Base-by-base conservation (phyloP, 2,797 vertebrate species). In the Diplodus sargus region DNA sequence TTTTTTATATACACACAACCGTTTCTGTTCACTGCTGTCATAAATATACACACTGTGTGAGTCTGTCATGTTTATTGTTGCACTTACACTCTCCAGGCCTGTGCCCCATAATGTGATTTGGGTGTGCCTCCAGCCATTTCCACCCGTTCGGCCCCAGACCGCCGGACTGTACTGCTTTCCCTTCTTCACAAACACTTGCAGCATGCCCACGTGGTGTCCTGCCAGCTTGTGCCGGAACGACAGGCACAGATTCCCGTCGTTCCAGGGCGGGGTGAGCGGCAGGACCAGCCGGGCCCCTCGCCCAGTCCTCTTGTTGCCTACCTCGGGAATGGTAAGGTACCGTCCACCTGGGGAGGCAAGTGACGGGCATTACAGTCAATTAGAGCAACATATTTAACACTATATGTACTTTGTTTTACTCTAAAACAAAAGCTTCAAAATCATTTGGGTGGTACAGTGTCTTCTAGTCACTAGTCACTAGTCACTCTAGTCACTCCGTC, bases 101-200 rank as follows among this genome's bases (percentile, higher is more conserved):
- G 83, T 91, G 54, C 96, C 97, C 90, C 81, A 96, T 79, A 99
- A 74, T 6, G 96, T 98, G 87, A 99, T 95, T 69, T 97, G 96
- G 10, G 98, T 98, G 75, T 96, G 95, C 74, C 97, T 97, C 98
- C 98, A 99, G 90, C 97, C 97, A 0, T 93, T 96, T 68, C 97
- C 97, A 2, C 97, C 96, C 0, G 95, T 97, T 51, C 97, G 95
- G 20, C 97, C 97, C 98, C 98, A 99, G 0, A 99, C 87, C 0
- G 97, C 96, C 0, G 96, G 96, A 49, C 96, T 97, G 0, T 96
- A 96, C 89, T 94, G 93, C 16, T 95, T 94, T 0, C 87, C 95
- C 49, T 95, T 98, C 89, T 97, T 96, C 77, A 98, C 95, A 30
- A 97, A 97, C 88, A 98, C 96, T 67, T 98, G 97, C 76, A 99